Base-by-base conservation (phyloP, 2,113 vertebrate genomes). In the Passer montanus region DNA sequence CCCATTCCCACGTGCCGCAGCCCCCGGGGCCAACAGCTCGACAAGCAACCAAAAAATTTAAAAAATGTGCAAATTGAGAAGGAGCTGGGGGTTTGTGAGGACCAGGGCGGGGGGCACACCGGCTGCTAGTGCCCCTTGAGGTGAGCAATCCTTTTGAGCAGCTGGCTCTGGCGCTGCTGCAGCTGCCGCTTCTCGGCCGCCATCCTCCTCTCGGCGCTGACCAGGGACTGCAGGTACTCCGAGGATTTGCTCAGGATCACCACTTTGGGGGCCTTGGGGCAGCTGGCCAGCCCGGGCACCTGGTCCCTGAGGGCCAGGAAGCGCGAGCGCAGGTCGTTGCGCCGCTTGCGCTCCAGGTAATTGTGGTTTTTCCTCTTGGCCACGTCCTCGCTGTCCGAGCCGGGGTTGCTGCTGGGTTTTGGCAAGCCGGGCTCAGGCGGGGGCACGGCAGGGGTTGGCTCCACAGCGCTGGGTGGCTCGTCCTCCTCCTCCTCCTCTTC, bases 331-430 rank as follows among this genome's bases (percentile, higher is more conserved):
- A 99, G 98, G 84, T 99, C 99, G 1, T 99, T 99, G 56, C 99
- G 98, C 86, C 99, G 96, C 92, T 99, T 99, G 78, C 99, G 98
- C 94, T 99, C 99, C 79, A 99, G 97, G 87, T 98, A 99, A 84
- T 99, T 99, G 98, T 99, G 99, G 94, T 99, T 99, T 95, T 98
- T 98, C 74, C 99, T 97, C 97, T 99, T 99, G 97, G 99, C 99
- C 24, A 98, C 97, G 4, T 99, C 99, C 95, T 99, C 99, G 2
- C 97, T 95, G 91, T 99, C 99, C 0, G 99, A 99, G 94, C 97
- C 97, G 15, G 97, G 98, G 7, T 97, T 95, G 31, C 97, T 97
- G 56, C 97, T 76, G 1, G 98, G 94, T 93, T 93, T 97, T 1
- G 87, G 89, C 90, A 98, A 94, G 91, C 59, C 76, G 1, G 97